Evolutionary conservation across 2,113 vertebrate genomes (phyloP), one percentile per base, ranked within the genome.

Genomic region (Melanostigma gelatinosum): DNA sequence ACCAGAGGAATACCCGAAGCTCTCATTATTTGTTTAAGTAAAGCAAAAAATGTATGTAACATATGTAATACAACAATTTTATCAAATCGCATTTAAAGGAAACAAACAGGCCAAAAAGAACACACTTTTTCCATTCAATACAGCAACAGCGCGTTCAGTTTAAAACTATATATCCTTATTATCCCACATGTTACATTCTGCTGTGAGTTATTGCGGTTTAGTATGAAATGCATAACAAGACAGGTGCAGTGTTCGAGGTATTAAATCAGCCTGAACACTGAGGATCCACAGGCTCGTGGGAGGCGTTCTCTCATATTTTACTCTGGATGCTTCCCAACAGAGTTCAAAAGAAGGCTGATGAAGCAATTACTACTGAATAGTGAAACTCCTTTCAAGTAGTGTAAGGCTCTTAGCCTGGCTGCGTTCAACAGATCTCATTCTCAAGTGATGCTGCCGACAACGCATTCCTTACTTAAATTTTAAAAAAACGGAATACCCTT

Each of bases 311-410:
- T 16, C 0, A 16, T 73, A n/a, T 71, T 52, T 75, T 34, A 60
- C 54, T 44, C 32, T 55, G 22, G 8, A 58, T 71, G 15, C 44
- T 15, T 66, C 29, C 7, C 42, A 24, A 9, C 12, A 20, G 36
- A 72, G 67, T 82, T 79, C 40, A 80, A 82, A 84, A 60, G 70
- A 68, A 32, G 5, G 24, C 15, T 52, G 54, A 75, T 67, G 50
- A 72, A 57, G 67, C 8, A 29, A 81, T 70, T 69, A 73, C 13
- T 32, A 11, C 20, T 72, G 57, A 72, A 60, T 27, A 65, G 54
- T 54, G 27, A 48, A 69, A 57, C 42, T 61, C 69, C 13, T 70
- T 75, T 79, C 16, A 65, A 46, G 36, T 32, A 8, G 9, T 34
- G 18, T 44, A 16, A 58, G 29, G 16, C 60, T 63, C 55, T 77